Evolutionary conservation across 2,888 invertebrate genomes (phyloP).

Genomic region (Temnothorax rugatulus): DNA sequence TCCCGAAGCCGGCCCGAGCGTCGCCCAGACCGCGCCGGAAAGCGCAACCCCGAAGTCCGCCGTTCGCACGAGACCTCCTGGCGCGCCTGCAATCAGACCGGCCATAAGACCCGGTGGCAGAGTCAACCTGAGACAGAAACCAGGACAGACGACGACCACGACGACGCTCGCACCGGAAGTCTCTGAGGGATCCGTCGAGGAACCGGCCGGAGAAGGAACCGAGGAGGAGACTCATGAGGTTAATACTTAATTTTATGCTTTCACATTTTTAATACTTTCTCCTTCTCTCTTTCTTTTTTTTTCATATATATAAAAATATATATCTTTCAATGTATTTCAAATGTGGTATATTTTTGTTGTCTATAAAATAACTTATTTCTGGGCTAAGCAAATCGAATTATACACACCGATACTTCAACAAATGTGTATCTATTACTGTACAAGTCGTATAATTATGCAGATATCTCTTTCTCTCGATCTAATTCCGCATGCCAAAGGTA

Average conservation of each 20-base stretch:
- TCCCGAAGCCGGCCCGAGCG: slow-evolving; percentile 40
- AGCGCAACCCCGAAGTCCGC: slow-evolving; percentile 46
- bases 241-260: not conserved
- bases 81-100: slow-evolving; percentile 86
- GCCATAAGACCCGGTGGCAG: slow-evolving; percentile 89
- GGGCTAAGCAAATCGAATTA: not conserved
- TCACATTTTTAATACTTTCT: not conserved
- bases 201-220: slow-evolving; percentile 84
- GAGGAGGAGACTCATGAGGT: slow-evolving; percentile 85
- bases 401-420: not conserved
- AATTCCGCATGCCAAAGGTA: slow-evolving; percentile 38
- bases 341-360: not conserved
- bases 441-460: not conserved
- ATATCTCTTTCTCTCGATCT: slow-evolving; percentile 7
- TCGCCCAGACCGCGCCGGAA: slow-evolving; percentile 67
- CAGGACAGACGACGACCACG: slow-evolving; percentile 87
- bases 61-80: slow-evolving; percentile 78
- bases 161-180: slow-evolving; percentile 85
- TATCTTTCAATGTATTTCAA: not conserved
- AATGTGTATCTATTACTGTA: not conserved
- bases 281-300: not conserved
- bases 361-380: not conserved
- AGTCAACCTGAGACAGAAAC: slow-evolving; percentile 88
- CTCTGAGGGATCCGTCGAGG: slow-evolving; percentile 79
- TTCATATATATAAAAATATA: not conserved